These are phyloP conservation scores for Recurvirostra avosetta DNA, from an alignment of 2,113 vertebrate genomes.

Conservation along the genomic window DNA sequence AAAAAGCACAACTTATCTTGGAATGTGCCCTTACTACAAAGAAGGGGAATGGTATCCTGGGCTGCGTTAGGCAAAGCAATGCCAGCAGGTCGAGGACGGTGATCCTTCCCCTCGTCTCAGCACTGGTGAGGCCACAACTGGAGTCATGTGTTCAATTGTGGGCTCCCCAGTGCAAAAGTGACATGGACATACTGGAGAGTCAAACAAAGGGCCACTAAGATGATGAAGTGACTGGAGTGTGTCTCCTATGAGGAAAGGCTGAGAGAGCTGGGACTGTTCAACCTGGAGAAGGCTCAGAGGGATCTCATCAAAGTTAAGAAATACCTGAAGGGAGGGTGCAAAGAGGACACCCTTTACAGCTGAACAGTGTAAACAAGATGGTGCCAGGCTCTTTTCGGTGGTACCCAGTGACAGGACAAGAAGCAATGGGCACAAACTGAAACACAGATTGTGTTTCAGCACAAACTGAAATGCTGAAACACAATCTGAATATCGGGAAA, in stretches of 20 bases:
- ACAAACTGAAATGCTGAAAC: not conserved
- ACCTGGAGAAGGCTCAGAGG: not conserved
- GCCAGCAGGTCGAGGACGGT: not conserved
- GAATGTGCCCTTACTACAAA: not conserved
- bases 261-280: not conserved
- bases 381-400: not conserved
- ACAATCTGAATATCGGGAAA: not conserved
- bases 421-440: not conserved
- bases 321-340: not conserved
- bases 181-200: not conserved
- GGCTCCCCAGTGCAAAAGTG: not conserved
- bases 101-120: not conserved
- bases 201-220: not conserved
- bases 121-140: not conserved
- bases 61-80: not conserved
- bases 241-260: not conserved
- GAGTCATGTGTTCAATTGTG: not conserved
- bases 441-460: not conserved
- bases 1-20: not conserved
- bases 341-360: not conserved
- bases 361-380: not conserved
- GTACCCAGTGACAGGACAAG: not conserved
- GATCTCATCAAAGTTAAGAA: not conserved
- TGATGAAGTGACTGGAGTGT: not conserved
- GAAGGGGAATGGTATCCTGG: rapidly evolving